Conservation (phyloP, 2,797 vertebrate species). For the Cyclura pinguis region DNA sequence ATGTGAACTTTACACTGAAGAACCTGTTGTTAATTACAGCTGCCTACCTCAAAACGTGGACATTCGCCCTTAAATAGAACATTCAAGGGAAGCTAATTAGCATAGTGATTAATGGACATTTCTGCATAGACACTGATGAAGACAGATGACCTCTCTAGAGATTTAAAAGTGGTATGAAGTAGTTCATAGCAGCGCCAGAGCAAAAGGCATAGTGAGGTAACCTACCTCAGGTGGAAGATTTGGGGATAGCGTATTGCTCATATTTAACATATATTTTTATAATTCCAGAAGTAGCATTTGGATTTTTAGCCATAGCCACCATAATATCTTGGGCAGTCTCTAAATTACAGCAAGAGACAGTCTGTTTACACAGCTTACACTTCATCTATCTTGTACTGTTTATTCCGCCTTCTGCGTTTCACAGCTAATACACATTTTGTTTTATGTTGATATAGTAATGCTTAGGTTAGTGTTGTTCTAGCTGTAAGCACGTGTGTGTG, state of each 20-base stretch:
- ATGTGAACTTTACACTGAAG: background rate
- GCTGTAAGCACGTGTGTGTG: too few relatives aligned
- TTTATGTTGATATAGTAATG: background rate
- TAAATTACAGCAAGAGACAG: background rate
- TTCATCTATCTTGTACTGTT: background rate
- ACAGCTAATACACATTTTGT: background rate
- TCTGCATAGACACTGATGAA: background rate
- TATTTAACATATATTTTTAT: background rate
- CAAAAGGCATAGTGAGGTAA: background rate
- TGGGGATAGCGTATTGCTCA: background rate
- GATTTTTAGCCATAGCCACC: background rate
- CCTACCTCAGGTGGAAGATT: background rate
- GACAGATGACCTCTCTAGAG: background rate
- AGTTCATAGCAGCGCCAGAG: background rate
- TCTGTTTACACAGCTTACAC: background rate
- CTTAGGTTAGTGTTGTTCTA: background rate
- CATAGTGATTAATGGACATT: background rate
- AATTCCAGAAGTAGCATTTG: background rate
- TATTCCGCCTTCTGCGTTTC: background rate
- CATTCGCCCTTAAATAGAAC: background rate
- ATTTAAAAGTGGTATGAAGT: too few relatives aligned
- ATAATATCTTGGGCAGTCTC: background rate
- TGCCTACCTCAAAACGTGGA: background rate
- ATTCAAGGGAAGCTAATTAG: conserved; percentile 8
- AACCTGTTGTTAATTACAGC: background rate